These are phyloP conservation scores for Atherinosoma microstoma DNA, from an alignment of 2,797 vertebrate genomes.

Conservation along the genomic window DNA sequence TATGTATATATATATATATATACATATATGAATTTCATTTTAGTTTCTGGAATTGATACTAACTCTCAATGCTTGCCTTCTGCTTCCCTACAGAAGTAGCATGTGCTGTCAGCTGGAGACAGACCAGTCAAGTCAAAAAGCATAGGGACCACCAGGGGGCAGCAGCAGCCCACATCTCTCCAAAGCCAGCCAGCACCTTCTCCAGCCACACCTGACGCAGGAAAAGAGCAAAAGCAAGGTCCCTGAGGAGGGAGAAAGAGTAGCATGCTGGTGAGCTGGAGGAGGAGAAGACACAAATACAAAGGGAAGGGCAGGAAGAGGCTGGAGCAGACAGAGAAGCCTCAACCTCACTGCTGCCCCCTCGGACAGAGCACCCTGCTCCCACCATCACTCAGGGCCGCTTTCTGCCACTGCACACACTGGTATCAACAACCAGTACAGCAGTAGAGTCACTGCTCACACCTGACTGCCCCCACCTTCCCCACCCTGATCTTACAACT, in stretches of 20 bases:
- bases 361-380: slow-evolving; percentile 66
- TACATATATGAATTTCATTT: no score
- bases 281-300: slow-evolving; percentile 56
- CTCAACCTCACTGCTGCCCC: slow-evolving; percentile 85
- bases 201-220: slow-evolving; percentile 79
- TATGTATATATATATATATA: no score
- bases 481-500: slow-evolving; percentile 26
- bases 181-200: slow-evolving; percentile 70
- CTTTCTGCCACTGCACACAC: slow-evolving; percentile 79
- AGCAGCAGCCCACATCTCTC: slow-evolving; percentile 87
- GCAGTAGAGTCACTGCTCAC: slow-evolving; percentile 54
- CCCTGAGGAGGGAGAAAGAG: slow-evolving; percentile 22
- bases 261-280: slow-evolving; percentile 70
- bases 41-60: not conserved
- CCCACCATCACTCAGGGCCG: slow-evolving; percentile 82
- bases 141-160: slow-evolving; percentile 86
- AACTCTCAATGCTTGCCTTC: slow-evolving; percentile 5
- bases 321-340: slow-evolving; percentile 68
- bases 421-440: slow-evolving; percentile 46
- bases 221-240: slow-evolving; percentile 69
- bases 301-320: slow-evolving; percentile 47
- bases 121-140: slow-evolving; percentile 57
- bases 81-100: slow-evolving; percentile 55
- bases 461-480: slow-evolving; percentile 6
- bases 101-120: slow-evolving; percentile 75